A percentile compares a stretch with the other conserved stretches of the same genome.
Evolutionary conservation across 2,113 vertebrate species (phyloP).

Genomic region (Cavia porcellus): DNA sequence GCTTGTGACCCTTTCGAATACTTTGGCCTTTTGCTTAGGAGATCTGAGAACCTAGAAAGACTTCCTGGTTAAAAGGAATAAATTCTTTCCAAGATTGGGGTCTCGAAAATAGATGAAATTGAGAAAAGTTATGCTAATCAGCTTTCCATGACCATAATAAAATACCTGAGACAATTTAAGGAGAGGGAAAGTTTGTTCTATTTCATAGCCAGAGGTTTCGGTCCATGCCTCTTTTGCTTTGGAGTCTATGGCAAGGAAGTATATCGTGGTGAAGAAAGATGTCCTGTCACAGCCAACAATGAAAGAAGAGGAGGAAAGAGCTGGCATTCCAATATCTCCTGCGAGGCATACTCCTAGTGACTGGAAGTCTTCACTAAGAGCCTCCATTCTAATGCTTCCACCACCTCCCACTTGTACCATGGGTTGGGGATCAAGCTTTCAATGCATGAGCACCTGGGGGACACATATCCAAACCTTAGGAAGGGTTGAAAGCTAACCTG

Average conservation of each 20-base stretch:
- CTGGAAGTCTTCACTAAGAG: not conserved
- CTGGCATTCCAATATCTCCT: not conserved
- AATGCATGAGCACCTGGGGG: too few species aligned
- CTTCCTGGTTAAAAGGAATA: not conserved
- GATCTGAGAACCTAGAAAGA: not conserved
- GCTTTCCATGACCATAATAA: not conserved
- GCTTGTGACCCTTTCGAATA: not conserved
- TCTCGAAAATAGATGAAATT: not conserved
- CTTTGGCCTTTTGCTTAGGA: not conserved
- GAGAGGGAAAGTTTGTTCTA: not conserved
- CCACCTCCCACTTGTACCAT: not conserved
- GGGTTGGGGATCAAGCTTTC: not conserved
- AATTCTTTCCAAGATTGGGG: not conserved
- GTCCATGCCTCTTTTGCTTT: not conserved
- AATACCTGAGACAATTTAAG: not conserved
- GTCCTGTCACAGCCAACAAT: not conserved
- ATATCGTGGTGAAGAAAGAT: not conserved
- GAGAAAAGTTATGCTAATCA: not conserved
- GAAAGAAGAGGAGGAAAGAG: not conserved
- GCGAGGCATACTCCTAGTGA: not conserved
- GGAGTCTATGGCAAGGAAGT: not conserved
- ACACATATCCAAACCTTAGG: not conserved
- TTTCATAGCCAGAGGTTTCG: not conserved
- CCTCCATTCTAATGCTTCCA: not conserved
- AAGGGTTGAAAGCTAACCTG: not conserved